phyloP scores from a whole-genome alignment of 2,797 vertebrate species.

The Falco peregrinus region DNA sequence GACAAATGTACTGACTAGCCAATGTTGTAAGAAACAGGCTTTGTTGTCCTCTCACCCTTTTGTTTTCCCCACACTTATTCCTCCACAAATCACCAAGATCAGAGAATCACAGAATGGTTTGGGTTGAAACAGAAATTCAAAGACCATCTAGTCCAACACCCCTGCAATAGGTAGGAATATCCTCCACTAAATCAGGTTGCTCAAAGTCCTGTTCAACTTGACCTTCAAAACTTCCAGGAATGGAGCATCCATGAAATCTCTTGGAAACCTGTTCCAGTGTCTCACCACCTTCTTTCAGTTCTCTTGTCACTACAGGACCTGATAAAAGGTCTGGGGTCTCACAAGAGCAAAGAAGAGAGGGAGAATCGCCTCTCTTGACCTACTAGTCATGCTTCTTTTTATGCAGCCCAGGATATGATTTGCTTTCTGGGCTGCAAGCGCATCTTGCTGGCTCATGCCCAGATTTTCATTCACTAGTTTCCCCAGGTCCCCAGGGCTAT shows the following conservation, averaged over 20 bases:
- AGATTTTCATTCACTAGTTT: not conserved
- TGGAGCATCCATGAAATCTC: no score
- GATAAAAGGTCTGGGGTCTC: not conserved
- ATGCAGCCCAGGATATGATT: no score
- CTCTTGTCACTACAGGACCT: not conserved
- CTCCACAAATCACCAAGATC: no score
- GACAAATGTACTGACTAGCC: not conserved
- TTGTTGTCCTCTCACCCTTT: not conserved
- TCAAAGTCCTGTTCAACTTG: not conserved
- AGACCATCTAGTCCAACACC: not conserved
- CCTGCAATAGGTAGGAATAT: not conserved
- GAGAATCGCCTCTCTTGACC: no score
- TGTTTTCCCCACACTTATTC: not conserved
- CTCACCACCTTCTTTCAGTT: not conserved
- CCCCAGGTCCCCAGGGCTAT: no score
- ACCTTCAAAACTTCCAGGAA: no score
- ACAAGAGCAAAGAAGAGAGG: no score
- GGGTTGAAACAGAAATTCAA: not conserved
- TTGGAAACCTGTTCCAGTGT: no score
- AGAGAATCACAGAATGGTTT: not conserved
- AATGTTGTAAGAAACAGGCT: not conserved
- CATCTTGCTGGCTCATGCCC: no score
- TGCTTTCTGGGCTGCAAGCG: no score
- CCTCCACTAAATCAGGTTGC: not conserved
- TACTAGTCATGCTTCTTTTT: no score